Evolutionary conservation across 2,797 vertebrate genomes (phyloP), one percentile per base, ranked within the genome.

Genomic region (Halcyon badia): DNA sequence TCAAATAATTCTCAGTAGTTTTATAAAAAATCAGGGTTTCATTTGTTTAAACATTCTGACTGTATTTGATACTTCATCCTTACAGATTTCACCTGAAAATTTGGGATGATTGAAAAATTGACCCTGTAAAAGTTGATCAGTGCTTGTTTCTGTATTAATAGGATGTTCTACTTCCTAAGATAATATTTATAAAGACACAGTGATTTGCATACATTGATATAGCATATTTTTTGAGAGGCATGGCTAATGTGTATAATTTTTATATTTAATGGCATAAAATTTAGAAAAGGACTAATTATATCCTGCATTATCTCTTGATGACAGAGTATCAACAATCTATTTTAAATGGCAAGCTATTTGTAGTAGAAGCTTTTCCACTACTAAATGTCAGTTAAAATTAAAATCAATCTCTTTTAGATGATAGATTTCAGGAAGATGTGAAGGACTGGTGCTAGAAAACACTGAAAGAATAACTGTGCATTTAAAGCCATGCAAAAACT

Each of bases 251-350:
- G 86, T 93, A 94, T 97, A 96, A 96, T 97, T 97, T 97, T 94
- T 96, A 33, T 82, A 97, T 97, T 97, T 94, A 97, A 97, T 96
- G 62, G 85, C 85, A 96, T 94, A 96, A 94, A 94, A 94, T 92
- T 97, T 95, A 96, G 77, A 87, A 97, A 98, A 97, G 65, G 48
- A 96, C 95, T 97, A 98, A 97, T 97, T 97, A 98, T 95, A 97
- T 93, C 76, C 91, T 80, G 61, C 82, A 94, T 94, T 97, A 95
- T 96, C 69, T 91, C 73, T 95, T 97, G 91, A 96, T 97, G 88
- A 95, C 58, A 96, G 57, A 95, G 41, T 94, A 97, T 91, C 87
- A 97, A 87, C 91, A 96, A 89, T 95, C 90, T 95, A 89, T 95
- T 97, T 97, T 97, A 97, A 96, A 93, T 95, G 88, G 96, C 94